Percentiles rank a stretch among this genome's conserved stretches.
Conservation (phyloP, 1,140 invertebrate genomes). For the Gonatopus flavifemur region DNA sequence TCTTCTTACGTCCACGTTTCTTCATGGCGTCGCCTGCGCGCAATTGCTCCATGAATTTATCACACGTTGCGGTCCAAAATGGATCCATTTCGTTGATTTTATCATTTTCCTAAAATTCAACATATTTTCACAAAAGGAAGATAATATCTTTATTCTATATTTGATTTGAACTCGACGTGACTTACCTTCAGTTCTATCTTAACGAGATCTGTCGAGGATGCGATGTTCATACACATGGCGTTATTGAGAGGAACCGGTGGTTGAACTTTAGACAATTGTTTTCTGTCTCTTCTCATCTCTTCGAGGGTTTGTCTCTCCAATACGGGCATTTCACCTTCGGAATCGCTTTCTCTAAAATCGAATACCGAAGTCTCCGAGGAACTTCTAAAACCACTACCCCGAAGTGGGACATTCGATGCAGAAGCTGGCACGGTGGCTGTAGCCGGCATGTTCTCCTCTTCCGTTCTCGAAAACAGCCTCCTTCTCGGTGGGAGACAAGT, state of each 20-base stretch:
- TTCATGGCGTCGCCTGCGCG: constrained; percentile 60
- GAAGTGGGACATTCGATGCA: constrained; percentile 39
- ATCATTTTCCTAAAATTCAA: constrained; percentile 43
- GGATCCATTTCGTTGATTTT: constrained; percentile 54
- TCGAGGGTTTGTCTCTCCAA: constrained; percentile 61
- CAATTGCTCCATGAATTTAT: constrained; percentile 72
- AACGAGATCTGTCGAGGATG: constrained; percentile 46
- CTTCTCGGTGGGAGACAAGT: constrained; percentile 48
- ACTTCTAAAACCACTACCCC: constrained; percentile 60
- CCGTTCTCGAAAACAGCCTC: constrained; percentile 56
- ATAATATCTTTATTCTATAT: not conserved
- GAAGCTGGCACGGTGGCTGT: constrained; percentile 21
- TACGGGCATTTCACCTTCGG: constrained; percentile 63
- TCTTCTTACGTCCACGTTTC: constrained; percentile 61
- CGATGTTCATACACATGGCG: constrained; percentile 43
- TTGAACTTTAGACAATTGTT: constrained; percentile 56
- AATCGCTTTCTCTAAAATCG: constrained; percentile 65
- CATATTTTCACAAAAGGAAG: not conserved
- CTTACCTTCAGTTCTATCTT: constrained; percentile 50
- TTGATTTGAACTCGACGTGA: not conserved
- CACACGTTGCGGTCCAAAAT: constrained; percentile 68
- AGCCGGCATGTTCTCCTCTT: constrained; percentile 52
- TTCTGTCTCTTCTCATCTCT: constrained; percentile 61
- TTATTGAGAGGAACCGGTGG: constrained; percentile 54
- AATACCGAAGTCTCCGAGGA: constrained; percentile 68